Evolutionary conservation across 2,113 vertebrate species (phyloP), one percentile per base, ranked within the genome.

Genomic region (Saccopteryx bilineata): DNA sequence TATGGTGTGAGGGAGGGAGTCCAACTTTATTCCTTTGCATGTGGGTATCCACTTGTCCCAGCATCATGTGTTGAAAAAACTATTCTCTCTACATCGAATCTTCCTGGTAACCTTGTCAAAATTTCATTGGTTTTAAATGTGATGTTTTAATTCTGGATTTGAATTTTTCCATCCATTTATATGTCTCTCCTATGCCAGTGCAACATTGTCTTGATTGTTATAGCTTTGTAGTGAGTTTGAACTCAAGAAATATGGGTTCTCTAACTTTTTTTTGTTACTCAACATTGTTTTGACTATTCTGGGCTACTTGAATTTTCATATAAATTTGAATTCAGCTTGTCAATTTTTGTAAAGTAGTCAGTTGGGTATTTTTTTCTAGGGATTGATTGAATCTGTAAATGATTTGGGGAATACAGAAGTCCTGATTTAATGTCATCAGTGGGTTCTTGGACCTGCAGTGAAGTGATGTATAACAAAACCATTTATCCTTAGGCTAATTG

Each of bases 221-320:
- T 23, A 75, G 50, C 14, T 58, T n/a, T 52, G 21, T 52, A 11
- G 0, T 89, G 60, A 54, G 9, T 75, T 85, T 66, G 68, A 61
- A 63, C 31, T 83, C 3, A 23, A 65, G 26, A 69, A 56, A 15
- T 28, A 24, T 54, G 50, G 31, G 13, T 48, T 31, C 31, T 76
- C 18, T 15, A 79, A 69, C 46, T 33, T 82, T 39, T 56, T 78
- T 54, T 18, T n/a, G 46, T 61, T n/a, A n/a, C 23, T 52, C 14
- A 52, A 48, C 21, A 21, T 33, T 69, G 56, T 39, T 93, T 60
- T 24, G 26, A 33, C 21, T 91, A 14, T 82, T 63, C 10, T 87
- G 75, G 46, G 23, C 39, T 21, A 52, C 69, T 81, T 86, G 24
- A 91, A 76, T 76, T 87, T 94, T 82, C 39, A 46, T 63, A n/a